Evolutionary conservation across 2,797 vertebrate genomes (phyloP), one percentile per base, ranked within the genome.

Genomic region (Anolis apletophallus): DNA sequence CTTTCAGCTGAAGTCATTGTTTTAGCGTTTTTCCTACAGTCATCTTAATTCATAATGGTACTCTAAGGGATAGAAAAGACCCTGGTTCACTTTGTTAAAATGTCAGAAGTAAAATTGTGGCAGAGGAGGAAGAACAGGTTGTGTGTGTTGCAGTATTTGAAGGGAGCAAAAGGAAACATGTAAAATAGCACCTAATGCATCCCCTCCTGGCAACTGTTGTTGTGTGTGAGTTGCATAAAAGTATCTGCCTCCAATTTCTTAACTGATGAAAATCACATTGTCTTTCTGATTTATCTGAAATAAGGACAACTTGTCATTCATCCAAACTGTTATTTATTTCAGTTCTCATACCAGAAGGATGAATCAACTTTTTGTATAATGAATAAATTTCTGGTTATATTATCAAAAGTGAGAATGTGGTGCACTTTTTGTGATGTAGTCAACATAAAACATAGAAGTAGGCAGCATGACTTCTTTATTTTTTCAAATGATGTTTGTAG

Each of bases 1-100:
- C 7, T 81, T 81, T 81, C 80, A n/a, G 59, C 46, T 74, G 78
- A 86, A 36, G 46, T 81, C 78, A 74, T 75, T 81, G 71, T 46
- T 64, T 64, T 29, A 29, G 23, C 10, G 5, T 85, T 73, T 61
- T 36, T 80, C 29, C 72, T 85, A 14, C 29, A 72, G 14, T 26
- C 69, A 46, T 85, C 9, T 85, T 85, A 57, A 85, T 57, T 85
- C 26, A 17, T 80, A 68, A n/a, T 23, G 10, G 19, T 68, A 21
- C 21, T 11, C 21, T 73, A 21, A 73, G 8, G 19, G 10, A 40
- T 26, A 8, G 71, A 46, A 23, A 21, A 73, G 36, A 9, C 1
- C 36, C 16, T 71, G 32, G 32, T 71, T 64, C 9, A 23, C 13
- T 32, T 69, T 69, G 14, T 69, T 32, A 34, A 32, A 69, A 69